A percentile compares a stretch with the other conserved stretches of the same genome.
These are phyloP conservation scores for Rhipidura dahli DNA, from an alignment of 2,113 vertebrate genomes.

Conservation along the genomic window DNA sequence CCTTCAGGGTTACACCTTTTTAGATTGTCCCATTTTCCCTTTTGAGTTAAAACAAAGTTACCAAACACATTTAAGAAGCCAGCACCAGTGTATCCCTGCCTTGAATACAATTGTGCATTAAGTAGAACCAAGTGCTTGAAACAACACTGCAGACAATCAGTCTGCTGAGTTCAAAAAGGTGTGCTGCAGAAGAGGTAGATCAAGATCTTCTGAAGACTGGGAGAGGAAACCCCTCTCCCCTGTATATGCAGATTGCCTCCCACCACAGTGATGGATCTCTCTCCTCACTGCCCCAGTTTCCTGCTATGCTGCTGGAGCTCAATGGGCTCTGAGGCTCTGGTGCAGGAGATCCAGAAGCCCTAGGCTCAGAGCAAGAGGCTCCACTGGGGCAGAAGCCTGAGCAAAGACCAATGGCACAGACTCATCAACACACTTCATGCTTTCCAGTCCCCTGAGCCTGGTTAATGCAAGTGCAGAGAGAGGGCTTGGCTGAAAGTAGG, in stretches of 20 bases:
- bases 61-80: neutral
- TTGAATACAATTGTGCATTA: neutral
- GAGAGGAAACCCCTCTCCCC: neutral
- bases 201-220: neutral
- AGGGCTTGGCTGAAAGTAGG: neutral
- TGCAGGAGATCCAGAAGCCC: neutral
- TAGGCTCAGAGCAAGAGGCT: neutral
- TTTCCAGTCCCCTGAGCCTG: neutral
- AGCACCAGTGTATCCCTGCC: neutral
- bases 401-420: neutral
- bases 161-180: neutral
- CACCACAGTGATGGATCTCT: accelerated
- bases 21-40: neutral
- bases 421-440: neutral
- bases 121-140: neutral
- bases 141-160: neutral
- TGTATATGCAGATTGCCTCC: accelerated
- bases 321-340: neutral
- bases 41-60: neutral
- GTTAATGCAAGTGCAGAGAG: neutral
- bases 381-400: neutral
- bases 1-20: neutral
- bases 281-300: neutral
- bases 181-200: neutral
- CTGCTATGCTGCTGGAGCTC: neutral